Evolutionary conservation across 2,888 invertebrate genomes (phyloP).

Genomic region (Leucophenga montana): DNA sequence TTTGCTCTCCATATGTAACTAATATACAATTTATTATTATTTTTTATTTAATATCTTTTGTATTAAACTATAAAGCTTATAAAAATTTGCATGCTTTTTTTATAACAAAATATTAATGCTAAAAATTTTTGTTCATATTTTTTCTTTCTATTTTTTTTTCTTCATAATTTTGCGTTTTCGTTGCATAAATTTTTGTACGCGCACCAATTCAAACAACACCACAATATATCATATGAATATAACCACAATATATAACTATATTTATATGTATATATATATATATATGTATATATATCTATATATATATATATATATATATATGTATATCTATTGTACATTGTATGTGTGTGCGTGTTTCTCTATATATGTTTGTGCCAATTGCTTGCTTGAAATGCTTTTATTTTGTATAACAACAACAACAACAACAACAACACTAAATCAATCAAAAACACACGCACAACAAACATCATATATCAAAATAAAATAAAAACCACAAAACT

Average conservation of each 20-base stretch:
- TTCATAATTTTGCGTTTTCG: slow-evolving; percentile 37
- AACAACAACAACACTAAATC: slow-evolving; percentile 20
- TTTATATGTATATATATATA: slow-evolving; percentile 37
- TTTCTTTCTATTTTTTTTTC: slow-evolving; percentile 33
- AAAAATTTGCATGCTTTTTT: slow-evolving; percentile 38
- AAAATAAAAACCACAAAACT: too few relatives aligned
- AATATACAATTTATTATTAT: slow-evolving; percentile 15
- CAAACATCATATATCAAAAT: too few relatives aligned
- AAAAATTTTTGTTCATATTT: slow-evolving; percentile 36
- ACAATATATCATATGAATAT: not conserved
- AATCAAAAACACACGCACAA: slow-evolving; percentile 5
- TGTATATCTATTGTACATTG: too few relatives aligned
- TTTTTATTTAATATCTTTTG: slow-evolving; percentile 21
- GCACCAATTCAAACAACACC: slow-evolving; percentile 34
- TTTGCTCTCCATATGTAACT: too few relatives aligned
- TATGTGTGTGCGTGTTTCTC: too few relatives aligned
- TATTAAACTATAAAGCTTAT: not conserved
- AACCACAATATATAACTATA: slow-evolving; percentile 22
- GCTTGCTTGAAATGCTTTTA: slow-evolving; percentile 38
- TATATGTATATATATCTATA: too few relatives aligned
- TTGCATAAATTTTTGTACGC: slow-evolving; percentile 47
- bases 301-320: too few relatives aligned
- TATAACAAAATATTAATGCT: slow-evolving; percentile 22
- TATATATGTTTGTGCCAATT: slow-evolving; percentile 42
- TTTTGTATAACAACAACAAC: slow-evolving; percentile 37